Evolutionary conservation across 1,140 invertebrate species (phyloP).

Genomic region (Daktulosphaira vitifoliae): DNA sequence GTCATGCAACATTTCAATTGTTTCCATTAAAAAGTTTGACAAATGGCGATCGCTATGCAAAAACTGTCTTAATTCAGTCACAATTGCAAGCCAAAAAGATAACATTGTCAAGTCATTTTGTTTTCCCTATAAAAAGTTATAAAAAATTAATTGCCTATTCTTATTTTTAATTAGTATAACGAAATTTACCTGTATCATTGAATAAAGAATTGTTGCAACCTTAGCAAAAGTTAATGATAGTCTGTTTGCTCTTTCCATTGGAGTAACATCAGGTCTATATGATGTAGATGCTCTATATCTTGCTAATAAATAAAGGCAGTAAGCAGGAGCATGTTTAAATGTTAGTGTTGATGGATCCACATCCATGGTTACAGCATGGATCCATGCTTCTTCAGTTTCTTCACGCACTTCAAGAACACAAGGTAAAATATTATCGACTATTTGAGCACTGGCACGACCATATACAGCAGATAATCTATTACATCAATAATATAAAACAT

Average conservation of each 20-base stretch:
- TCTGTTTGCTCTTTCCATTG: constrained; percentile 80
- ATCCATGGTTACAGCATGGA: constrained; percentile 75
- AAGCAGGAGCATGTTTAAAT: constrained; percentile 86
- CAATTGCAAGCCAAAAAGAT: constrained; percentile 95
- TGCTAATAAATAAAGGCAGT: constrained; percentile 87
- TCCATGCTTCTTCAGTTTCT: constrained; percentile 84
- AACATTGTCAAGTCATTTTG: constrained; percentile 72
- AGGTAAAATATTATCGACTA: constrained; percentile 79
- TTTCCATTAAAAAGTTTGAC: constrained; percentile 79
- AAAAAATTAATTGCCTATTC: too few species aligned
- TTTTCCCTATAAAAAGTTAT: constrained; percentile 53
- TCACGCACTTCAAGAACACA: constrained; percentile 90
- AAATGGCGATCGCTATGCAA: constrained; percentile 91
- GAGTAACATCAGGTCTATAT: constrained; percentile 82
- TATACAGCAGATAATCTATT: constrained; percentile 36
- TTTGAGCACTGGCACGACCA: constrained; percentile 53
- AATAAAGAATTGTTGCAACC: constrained; percentile 76
- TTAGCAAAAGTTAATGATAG: constrained; percentile 80
- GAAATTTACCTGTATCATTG: constrained; percentile 60
- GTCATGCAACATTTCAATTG: constrained; percentile 86
- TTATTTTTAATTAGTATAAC: too few species aligned
- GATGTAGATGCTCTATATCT: constrained; percentile 86
- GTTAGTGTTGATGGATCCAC: constrained; percentile 74
- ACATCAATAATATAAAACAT: too few species aligned
- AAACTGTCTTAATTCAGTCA: constrained; percentile 90